These are phyloP conservation scores for Torymus tubicola DNA, from an alignment of 2,888 invertebrate genomes.

Conservation along the genomic window DNA sequence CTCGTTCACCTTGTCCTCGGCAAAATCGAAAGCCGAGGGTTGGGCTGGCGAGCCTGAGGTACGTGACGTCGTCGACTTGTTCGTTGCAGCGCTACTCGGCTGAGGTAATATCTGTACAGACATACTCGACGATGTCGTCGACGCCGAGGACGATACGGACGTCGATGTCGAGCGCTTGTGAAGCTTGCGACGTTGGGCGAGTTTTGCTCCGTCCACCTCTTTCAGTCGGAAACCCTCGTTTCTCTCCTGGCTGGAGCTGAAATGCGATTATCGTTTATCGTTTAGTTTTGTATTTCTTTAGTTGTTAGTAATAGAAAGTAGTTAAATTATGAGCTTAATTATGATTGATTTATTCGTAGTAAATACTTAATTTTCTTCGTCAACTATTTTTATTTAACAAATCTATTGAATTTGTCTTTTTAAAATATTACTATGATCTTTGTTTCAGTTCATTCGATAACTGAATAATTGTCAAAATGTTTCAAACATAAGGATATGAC, in stretches of 20 bases:
- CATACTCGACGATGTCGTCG: slow-evolving; percentile 71
- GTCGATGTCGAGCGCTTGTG: slow-evolving; percentile 79
- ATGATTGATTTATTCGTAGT: too few species aligned
- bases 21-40: slow-evolving; percentile 76
- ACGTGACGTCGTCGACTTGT: slow-evolving; percentile 56
- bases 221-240: slow-evolving; percentile 85
- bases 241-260: slow-evolving; percentile 82
- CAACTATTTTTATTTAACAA: too few species aligned
- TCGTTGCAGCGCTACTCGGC: slow-evolving; percentile 62
- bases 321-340: too few species aligned
- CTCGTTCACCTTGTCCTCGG: slow-evolving; percentile 77
- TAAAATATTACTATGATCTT: too few species aligned
- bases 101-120: slow-evolving; percentile 65
- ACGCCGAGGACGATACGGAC: slow-evolving; percentile 75
- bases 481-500: too few species aligned
- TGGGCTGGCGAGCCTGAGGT: slow-evolving; percentile 69
- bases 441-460: too few species aligned
- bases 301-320: not conserved
- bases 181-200: slow-evolving; percentile 82
- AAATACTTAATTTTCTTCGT: too few species aligned
- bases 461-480: too few species aligned
- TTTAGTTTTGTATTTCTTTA: not conserved
- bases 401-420: too few species aligned
- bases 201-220: slow-evolving; percentile 84
- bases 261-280: not conserved